Evolutionary conservation across 2,797 vertebrate species (phyloP), one percentile per base, ranked within the genome.

Genomic region (Pseudotriccus pelzelni): DNA sequence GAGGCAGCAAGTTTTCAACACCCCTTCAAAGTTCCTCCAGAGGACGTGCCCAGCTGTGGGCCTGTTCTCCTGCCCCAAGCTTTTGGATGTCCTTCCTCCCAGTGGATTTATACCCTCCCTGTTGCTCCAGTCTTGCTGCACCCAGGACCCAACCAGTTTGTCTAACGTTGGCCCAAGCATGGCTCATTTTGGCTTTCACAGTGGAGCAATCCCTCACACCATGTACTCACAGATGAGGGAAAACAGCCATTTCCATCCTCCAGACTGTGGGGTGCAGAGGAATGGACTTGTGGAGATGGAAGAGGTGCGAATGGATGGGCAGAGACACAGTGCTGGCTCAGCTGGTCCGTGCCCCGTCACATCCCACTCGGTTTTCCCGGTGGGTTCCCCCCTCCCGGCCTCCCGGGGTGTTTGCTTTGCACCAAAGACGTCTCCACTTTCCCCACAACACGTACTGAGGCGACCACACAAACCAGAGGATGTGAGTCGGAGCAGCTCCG

Each of bases 381-480:
- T 0, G 13, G 16, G 34, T 36, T 83, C 66, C 58, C 73, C 46
- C 24, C 58, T 88, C 28, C 49, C 75, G 75, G 81, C 80, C 77
- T 11, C 49, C 75, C 1, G 1, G 36, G 84, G n/a, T 73, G 84
- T 69, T 94, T 83, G 41, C 80, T 75, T 74, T 78, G 70, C 53
- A 9, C 68, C 49, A 46, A 22, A 68, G 80, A 66, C 37, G 22
- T 89, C 96, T 96, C 92, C 70, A 5, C 88, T 87, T 86, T 73
- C 92, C 93, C 90, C 92, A 75, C 89, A 78, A 60, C 80, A 89
- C 43, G 4, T 84, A 78, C 75, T 56, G 37, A 77, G 46, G 70
- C 79, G 55, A 84, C 89, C 87, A 63, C 95, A 94, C 93, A 82
- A 88, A 90, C 90, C 96, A 94, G 87, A 91, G 93, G 70, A 83